phyloP scores from a whole-genome alignment of 2,797 vertebrate genomes.

The Varecia variegata region DNA sequence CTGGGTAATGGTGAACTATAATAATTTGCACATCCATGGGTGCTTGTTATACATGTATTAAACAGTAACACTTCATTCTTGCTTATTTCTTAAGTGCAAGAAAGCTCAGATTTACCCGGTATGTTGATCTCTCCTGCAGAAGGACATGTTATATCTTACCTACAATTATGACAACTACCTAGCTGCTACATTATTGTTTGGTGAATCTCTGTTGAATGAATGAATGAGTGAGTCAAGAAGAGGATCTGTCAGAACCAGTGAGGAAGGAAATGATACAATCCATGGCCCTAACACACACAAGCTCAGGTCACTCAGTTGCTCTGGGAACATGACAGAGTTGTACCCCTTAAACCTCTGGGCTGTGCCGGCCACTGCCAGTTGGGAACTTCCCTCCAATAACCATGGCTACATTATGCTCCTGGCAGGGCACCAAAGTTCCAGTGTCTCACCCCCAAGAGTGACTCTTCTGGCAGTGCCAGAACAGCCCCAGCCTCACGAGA shows the following conservation, averaged over 20 bases:
- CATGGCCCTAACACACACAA: neutral
- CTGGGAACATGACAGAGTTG: neutral
- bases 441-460: conserved; percentile 62
- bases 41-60: neutral
- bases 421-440: conserved; percentile 50
- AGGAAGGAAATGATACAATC: neutral
- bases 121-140: neutral
- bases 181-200: neutral
- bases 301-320: neutral
- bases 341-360: conserved; percentile 29
- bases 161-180: neutral
- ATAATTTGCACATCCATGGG: neutral
- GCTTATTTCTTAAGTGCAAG: conserved; percentile 4
- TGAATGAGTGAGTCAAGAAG: neutral
- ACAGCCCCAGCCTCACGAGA: conserved; percentile 41
- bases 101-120: neutral
- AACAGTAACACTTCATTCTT: neutral
- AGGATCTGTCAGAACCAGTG: neutral
- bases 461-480: conserved; percentile 72
- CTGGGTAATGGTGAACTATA: neutral
- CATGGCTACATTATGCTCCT: conserved; percentile 69
- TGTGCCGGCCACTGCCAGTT: neutral
- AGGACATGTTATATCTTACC: neutral
- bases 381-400: conserved; percentile 40
- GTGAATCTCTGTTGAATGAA: neutral